Evolutionary conservation across 2,113 vertebrate genomes (phyloP).

Genomic region (Plecturocebus donacophilus): DNA sequence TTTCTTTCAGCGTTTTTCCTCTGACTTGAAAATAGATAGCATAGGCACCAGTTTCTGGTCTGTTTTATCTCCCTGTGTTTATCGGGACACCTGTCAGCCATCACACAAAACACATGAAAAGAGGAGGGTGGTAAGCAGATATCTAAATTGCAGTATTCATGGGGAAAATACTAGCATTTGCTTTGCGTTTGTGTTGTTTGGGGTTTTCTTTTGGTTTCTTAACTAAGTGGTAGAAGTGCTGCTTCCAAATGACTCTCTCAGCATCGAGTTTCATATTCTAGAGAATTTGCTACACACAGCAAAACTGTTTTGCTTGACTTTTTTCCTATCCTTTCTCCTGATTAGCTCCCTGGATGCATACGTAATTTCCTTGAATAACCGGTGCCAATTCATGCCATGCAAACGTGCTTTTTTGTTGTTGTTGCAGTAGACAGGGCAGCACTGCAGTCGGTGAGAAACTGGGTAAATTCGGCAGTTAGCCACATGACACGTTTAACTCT

Average conservation of each 20-base stretch:
- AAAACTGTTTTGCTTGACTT: background rate
- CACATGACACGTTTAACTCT: background rate
- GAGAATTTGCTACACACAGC: background rate
- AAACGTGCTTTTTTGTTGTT: background rate
- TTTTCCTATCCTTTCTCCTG: background rate
- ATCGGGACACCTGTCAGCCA: background rate
- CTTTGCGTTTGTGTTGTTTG: background rate
- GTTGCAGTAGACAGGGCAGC: fast-evolving
- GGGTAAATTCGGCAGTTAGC: too few species aligned
- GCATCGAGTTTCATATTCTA: background rate
- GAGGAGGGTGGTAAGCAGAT: background rate
- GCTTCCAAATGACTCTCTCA: background rate
- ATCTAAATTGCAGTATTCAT: background rate
- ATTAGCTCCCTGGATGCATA: background rate
- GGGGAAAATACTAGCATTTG: background rate
- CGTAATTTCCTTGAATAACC: background rate
- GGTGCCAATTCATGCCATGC: background rate
- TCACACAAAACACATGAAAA: background rate
- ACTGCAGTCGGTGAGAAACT: fast-evolving
- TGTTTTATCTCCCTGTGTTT: background rate
- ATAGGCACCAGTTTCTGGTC: background rate
- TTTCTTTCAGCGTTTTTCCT: too few species aligned
- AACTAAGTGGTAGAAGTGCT: background rate
- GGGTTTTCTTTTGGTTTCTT: background rate
- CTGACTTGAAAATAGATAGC: background rate